A percentile compares a stretch with the other conserved stretches of the same genome.
phyloP scores from a whole-genome alignment of 23 tunicate genomes.

The Ciona savignyi region DNA sequence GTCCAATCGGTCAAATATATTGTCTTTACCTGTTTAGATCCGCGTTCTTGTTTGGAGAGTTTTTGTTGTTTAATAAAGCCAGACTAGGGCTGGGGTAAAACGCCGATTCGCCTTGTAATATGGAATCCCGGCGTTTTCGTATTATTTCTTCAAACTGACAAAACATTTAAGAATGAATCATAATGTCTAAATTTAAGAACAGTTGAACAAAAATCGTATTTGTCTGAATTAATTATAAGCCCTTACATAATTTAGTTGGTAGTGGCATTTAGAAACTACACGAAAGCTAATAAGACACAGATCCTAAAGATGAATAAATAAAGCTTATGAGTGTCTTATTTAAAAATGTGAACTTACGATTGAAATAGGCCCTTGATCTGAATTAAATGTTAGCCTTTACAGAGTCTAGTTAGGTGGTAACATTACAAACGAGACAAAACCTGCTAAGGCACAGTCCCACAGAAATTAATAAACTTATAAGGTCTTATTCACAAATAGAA shows the following conservation, averaged over 20 bases:
- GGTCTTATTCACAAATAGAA: neutral
- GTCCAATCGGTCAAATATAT: no score
- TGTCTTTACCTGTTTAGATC: no score
- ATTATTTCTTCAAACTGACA: neutral
- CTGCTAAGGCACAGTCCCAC: no score
- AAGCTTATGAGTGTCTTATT: neutral
- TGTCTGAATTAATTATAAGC: no score
- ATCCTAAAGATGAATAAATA: neutral
- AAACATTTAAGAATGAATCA: neutral
- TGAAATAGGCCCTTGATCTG: neutral
- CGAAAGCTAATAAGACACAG: neutral
- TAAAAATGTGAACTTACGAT: neutral
- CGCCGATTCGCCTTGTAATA: neutral
- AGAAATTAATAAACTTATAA: slow-evolving; percentile 1
- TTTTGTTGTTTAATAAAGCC: no score
- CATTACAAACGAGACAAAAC: neutral
- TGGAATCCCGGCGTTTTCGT: neutral
- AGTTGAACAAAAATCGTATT: neutral
- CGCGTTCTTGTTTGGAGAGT: no score
- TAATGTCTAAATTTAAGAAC: neutral
- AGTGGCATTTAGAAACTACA: neutral
- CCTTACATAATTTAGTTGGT: neutral
- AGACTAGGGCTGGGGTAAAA: neutral
- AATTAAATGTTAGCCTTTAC: neutral
- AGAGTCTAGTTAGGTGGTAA: neutral